Base-by-base conservation (phyloP, 2,888 invertebrate genomes). In the Exephanes ischioxanthus region DNA sequence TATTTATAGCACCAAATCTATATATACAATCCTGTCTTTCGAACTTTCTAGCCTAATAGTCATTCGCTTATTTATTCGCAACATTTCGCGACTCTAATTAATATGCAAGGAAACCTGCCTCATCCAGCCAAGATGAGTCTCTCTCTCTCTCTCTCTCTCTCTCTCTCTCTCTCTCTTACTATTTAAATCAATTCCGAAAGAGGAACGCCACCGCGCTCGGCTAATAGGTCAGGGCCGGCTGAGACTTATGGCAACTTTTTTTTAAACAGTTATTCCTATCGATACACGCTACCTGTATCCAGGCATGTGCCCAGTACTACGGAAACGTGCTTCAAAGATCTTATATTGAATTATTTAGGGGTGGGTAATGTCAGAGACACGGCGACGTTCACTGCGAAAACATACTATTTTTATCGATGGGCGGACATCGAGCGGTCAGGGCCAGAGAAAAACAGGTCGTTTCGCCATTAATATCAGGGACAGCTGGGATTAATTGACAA, bases 171-270 rank as follows among this genome's bases (percentile, higher is more conserved):
- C 70, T 76, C 14, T 79, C 22, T 63, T 55, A n/a, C 73, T 78
- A 75, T 85, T 85, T 33, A 33, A 33, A 33, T 70, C 58, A 81
- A 81, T 79, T 63, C 70, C 78, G 33, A 68, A 48, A 53, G 66
- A 78, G 77, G 9, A 37, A 37, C 78, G 68, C 53, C 26, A 67
- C 22, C 55, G 66, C 73, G 53, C 67, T 78, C 70, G 73, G 72
- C 53, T 61, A 78, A 55, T 75, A 33, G 85, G 85, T 85, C 85
- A 85, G 30, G 85, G 85, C 19, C 77, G 48, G 16, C 67, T 33
- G 68, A 48, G 66, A 70, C 11, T 45, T 51, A 45, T 41, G 51
- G 78, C 61, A 45, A 66, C 75, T 81, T 82, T 80, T 51, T 45
- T 73, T 63, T 41, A 2, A 22, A n/a, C n/a, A 14, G 30, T 51